Conservation (phyloP, 2,113 vertebrate species). For the Petrocephalus zakoni region DNA sequence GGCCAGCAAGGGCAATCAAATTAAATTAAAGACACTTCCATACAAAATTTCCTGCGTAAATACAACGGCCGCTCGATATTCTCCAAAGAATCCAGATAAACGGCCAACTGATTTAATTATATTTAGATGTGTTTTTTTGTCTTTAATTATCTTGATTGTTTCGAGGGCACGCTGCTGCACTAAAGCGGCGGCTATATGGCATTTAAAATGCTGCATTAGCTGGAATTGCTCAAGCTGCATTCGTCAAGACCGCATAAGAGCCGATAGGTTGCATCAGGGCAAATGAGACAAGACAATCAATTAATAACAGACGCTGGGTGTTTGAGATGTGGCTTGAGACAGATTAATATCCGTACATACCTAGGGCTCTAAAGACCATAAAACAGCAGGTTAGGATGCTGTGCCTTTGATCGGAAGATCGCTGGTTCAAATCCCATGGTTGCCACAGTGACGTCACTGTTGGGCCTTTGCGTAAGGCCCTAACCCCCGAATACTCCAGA, state of each 20-base stretch:
- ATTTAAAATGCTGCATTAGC: constrained; percentile 3
- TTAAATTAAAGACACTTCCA: background rate
- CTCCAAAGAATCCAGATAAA: background rate
- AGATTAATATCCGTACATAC: background rate
- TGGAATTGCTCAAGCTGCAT: background rate
- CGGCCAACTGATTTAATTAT: background rate
- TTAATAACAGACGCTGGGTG: background rate
- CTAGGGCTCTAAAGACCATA: background rate
- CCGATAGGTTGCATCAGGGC: background rate
- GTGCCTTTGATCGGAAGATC: background rate
- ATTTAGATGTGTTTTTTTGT: background rate
- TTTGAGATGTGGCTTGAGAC: background rate
- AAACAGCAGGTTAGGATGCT: background rate
- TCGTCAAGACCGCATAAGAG: background rate
- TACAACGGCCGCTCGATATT: background rate
- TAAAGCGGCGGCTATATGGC: background rate
- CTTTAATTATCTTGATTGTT: constrained; percentile 14
- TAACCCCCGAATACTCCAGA: background rate
- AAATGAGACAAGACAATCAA: background rate
- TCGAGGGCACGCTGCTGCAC: background rate
- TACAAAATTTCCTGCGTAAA: background rate
- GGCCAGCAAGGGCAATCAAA: background rate
- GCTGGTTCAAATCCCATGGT: background rate
- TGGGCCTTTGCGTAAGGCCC: background rate
- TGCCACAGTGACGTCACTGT: background rate